Evolutionary conservation across 2,113 vertebrate genomes (phyloP).

Genomic region (Tupaia tana): DNA sequence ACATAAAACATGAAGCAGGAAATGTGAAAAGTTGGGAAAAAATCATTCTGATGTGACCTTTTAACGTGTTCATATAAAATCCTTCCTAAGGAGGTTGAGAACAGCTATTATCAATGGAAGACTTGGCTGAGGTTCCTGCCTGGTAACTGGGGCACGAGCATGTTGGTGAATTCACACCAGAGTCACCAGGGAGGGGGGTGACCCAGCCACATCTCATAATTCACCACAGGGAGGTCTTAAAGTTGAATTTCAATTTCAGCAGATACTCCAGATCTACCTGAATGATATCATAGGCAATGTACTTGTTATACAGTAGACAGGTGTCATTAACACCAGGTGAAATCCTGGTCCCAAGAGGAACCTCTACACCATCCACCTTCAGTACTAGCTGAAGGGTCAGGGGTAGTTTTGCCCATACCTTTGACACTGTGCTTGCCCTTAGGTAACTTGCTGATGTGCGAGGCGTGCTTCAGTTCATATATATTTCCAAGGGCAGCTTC

Average conservation of each 20-base stretch:
- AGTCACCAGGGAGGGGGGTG: background rate
- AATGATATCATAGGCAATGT: conserved; percentile 97
- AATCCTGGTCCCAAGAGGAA: conserved; percentile 93
- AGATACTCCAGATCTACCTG: conserved; percentile 98
- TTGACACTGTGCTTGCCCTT: conserved; percentile 99
- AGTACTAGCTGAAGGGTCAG: conserved; percentile 92
- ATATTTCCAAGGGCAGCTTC: conserved; percentile 98
- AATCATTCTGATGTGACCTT: background rate
- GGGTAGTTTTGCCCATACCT: conserved; percentile 96
- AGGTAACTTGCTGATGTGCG: conserved; percentile 96
- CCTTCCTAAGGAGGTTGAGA: conserved; percentile 75
- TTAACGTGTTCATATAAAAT: conserved; percentile 74
- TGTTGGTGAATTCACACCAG: background rate
- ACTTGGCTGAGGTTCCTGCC: conserved; percentile 71
- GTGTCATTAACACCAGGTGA: conserved; percentile 94
- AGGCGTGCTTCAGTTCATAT: conserved; percentile 96
- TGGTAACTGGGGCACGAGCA: conserved; percentile 52
- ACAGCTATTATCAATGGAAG: conserved; percentile 64
- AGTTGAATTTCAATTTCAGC: conserved; percentile 98
- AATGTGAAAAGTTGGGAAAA: conserved; percentile 67
- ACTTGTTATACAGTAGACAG: conserved; percentile 98
- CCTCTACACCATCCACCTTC: conserved; percentile 92
- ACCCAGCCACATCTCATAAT: background rate
- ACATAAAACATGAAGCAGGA: conserved; percentile 68
- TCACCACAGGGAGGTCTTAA: conserved; percentile 97